Percentiles rank a stretch among this genome's conserved stretches.
Conservation (phyloP, 2,113 vertebrate species). For the Coreoperca whiteheadi region DNA sequence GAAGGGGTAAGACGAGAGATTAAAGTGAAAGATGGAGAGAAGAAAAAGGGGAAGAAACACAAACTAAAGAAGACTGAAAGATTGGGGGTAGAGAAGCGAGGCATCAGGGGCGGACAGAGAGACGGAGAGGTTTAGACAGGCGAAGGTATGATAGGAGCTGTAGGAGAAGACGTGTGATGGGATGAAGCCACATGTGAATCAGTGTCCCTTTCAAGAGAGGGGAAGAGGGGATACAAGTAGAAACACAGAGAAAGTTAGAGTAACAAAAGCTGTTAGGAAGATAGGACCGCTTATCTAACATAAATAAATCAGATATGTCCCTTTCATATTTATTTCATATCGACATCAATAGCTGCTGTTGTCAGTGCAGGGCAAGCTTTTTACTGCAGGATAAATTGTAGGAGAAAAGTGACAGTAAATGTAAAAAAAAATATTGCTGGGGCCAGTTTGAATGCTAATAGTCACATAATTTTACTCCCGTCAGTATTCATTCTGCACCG, state of each 20-base stretch:
- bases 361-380: conserved; percentile 14
- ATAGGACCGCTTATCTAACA: conserved; percentile 11
- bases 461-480: conserved; percentile 51
- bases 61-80: conserved; percentile 44
- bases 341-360: conserved; percentile 26
- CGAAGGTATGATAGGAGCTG: conserved; percentile 32
- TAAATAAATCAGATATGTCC: background rate
- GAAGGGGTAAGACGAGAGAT: conserved; percentile 9
- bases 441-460: conserved; percentile 61
- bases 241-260: conserved; percentile 36
- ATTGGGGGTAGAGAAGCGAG: conserved; percentile 37
- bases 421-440: conserved; percentile 33
- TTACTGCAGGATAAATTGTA: conserved; percentile 26
- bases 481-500: conserved; percentile 18
- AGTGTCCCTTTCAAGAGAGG: conserved; percentile 26
- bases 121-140: conserved; percentile 47
- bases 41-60: background rate
- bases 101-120: conserved; percentile 30
- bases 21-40: conserved; percentile 2
- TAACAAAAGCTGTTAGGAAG: conserved; percentile 31
- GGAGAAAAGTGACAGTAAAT: conserved; percentile 25
- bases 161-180: conserved; percentile 29
- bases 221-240: background rate
- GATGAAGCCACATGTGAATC: conserved; percentile 40
- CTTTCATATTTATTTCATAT: conserved; percentile 45